Evolutionary conservation across 1,140 invertebrate species (phyloP).

Genomic region (Sycobia sp.): DNA sequence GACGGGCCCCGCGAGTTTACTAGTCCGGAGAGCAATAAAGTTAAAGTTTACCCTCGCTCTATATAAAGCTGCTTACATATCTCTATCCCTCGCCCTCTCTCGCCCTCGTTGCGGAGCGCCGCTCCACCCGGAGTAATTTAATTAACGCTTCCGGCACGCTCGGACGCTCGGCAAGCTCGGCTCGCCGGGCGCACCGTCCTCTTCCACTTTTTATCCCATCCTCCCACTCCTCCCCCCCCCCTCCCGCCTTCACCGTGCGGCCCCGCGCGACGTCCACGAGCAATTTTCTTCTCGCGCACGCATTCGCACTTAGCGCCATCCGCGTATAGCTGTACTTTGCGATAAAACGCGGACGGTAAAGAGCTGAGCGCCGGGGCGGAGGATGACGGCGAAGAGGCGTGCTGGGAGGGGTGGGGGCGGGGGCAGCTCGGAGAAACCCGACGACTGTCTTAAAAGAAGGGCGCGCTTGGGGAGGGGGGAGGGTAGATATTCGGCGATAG

Average conservation of each 20-base stretch:
- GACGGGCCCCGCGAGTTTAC: no score
- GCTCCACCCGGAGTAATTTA: slow-evolving; percentile 26
- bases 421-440: slow-evolving; percentile 20
- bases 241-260: background rate
- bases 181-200: background rate
- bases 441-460: slow-evolving; percentile 18
- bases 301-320: no score
- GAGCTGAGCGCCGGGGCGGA: background rate
- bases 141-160: slow-evolving; percentile 29
- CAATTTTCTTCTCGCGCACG: slow-evolving; percentile 11
- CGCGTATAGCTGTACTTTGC: background rate
- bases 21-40: slow-evolving; percentile 11
- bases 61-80: slow-evolving; percentile 7
- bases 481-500: slow-evolving; percentile 21
- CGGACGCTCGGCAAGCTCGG: slow-evolving; percentile 6
- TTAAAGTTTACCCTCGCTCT: slow-evolving; percentile 20
- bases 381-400: no score
- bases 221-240: background rate
- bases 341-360: background rate
- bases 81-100: no score
- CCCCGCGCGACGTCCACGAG: background rate
- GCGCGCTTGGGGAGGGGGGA: no score
- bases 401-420: no score
- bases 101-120: no score
- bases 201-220: slow-evolving; percentile 1